These are phyloP conservation scores for Bostrychus sinensis DNA, from an alignment of 2,113 vertebrate genomes.

Conservation along the genomic window DNA sequence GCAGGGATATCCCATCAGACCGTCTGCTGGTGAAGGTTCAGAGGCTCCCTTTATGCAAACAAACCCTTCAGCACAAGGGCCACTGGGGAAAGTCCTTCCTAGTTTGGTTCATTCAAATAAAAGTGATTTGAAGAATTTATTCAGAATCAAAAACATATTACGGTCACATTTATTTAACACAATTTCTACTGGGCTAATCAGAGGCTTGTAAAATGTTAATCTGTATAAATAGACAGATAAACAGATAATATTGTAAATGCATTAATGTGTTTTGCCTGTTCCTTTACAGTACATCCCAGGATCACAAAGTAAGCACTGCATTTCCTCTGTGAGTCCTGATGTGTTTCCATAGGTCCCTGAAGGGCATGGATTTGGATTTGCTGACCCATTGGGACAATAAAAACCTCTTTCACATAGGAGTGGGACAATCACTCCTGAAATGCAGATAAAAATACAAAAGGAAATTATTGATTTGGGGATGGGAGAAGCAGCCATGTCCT, in stretches of 20 bases:
- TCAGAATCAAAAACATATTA: background rate
- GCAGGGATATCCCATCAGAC: slow-evolving; percentile 72
- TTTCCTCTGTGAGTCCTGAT: slow-evolving; percentile 65
- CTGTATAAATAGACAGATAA: too few relatives aligned
- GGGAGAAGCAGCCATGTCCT: background rate
- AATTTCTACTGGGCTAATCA: background rate
- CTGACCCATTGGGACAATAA: slow-evolving; percentile 76
- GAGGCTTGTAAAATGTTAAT: background rate
- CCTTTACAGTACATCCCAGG: slow-evolving; percentile 80
- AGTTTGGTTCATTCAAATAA: background rate
- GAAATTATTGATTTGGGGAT: slow-evolving; percentile 12
- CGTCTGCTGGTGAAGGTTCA: slow-evolving; percentile 80
- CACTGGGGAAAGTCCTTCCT: slow-evolving; percentile 80
- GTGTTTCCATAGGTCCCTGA: slow-evolving; percentile 76
- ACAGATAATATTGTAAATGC: slow-evolving; percentile 1
- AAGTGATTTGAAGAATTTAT: background rate
- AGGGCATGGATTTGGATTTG: slow-evolving; percentile 73
- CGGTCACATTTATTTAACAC: background rate
- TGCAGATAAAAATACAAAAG: slow-evolving; percentile 10
- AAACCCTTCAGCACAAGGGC: slow-evolving; percentile 85
- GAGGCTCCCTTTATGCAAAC: slow-evolving; percentile 86
- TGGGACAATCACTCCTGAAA: slow-evolving; percentile 66
- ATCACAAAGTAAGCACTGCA: slow-evolving; percentile 74
- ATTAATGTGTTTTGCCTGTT: slow-evolving; percentile 57
- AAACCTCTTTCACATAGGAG: slow-evolving; percentile 75